Conservation (phyloP, 2,888 invertebrate genomes). For the Acheta domesticus region DNA sequence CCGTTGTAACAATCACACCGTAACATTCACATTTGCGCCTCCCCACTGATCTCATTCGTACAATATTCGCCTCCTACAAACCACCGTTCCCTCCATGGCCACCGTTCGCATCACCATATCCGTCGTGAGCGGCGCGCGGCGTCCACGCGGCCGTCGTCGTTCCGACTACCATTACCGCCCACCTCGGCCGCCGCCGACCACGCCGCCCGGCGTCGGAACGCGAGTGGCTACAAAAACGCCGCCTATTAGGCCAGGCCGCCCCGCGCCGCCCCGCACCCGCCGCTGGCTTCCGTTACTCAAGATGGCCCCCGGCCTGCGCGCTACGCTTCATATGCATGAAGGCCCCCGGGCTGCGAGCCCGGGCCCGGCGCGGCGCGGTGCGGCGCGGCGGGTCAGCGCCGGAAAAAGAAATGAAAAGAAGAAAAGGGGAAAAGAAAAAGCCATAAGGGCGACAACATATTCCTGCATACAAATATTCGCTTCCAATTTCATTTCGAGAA, state of each 20-base stretch:
- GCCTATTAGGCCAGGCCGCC: background rate
- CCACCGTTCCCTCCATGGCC: too few species aligned
- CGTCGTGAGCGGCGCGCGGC: too few species aligned
- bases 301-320: background rate
- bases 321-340: conserved; percentile 6
- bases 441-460: conserved; percentile 6
- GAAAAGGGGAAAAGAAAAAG: background rate
- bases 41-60: too few species aligned
- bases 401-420: background rate
- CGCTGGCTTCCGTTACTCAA: background rate
- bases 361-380: background rate
- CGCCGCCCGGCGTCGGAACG: too few species aligned
- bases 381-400: background rate
- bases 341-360: background rate
- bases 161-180: background rate
- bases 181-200: background rate
- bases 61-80: too few species aligned
- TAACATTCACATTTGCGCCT: too few species aligned
- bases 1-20: too few species aligned
- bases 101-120: too few species aligned
- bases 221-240: background rate
- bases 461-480: conserved; percentile 2
- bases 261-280: background rate
- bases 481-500: background rate
- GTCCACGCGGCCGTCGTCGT: too few species aligned